These are phyloP conservation scores for Drosophila leonis DNA, from an alignment of 2,888 invertebrate species.

Conservation along the genomic window DNA sequence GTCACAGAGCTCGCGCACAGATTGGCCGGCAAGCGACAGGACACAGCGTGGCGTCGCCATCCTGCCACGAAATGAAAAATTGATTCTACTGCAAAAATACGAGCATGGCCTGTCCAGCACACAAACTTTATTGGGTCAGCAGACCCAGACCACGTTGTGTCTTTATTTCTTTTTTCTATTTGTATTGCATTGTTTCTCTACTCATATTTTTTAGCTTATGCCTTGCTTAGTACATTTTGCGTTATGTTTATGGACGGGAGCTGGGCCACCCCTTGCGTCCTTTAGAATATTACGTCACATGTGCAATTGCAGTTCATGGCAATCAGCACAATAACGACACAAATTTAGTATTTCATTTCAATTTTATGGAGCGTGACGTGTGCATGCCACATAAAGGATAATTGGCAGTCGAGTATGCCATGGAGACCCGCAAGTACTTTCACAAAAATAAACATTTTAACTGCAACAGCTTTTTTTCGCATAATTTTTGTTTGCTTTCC, in stretches of 20 bases:
- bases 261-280: background rate
- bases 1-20: slow-evolving; percentile 59
- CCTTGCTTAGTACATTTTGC: slow-evolving; percentile 35
- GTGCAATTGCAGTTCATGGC: slow-evolving; percentile 79
- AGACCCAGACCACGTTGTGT: slow-evolving; percentile 21
- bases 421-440: slow-evolving; percentile 26
- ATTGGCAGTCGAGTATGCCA: slow-evolving; percentile 57
- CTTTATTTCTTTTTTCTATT: slow-evolving; percentile 23
- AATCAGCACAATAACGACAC: slow-evolving; percentile 70
- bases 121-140: slow-evolving; percentile 71
- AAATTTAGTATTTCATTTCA: slow-evolving; percentile 78
- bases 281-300: slow-evolving; percentile 23
- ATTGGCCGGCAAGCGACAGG: slow-evolving; percentile 27
- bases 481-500: slow-evolving; percentile 1
- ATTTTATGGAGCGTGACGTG: slow-evolving; percentile 74
- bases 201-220: slow-evolving; percentile 33
- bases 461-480: background rate
- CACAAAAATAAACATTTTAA: slow-evolving; percentile 28
- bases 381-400: slow-evolving; percentile 66
- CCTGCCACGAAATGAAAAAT: slow-evolving; percentile 74
- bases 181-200: slow-evolving; percentile 9
- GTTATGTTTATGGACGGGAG: slow-evolving; percentile 60
- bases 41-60: slow-evolving; percentile 47
- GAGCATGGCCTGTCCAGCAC: slow-evolving; percentile 36
- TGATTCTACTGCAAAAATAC: slow-evolving; percentile 71